Evolutionary conservation across 2,888 invertebrate genomes (phyloP), one percentile per base, ranked within the genome.

Genomic region (Pomacea canaliculata): DNA sequence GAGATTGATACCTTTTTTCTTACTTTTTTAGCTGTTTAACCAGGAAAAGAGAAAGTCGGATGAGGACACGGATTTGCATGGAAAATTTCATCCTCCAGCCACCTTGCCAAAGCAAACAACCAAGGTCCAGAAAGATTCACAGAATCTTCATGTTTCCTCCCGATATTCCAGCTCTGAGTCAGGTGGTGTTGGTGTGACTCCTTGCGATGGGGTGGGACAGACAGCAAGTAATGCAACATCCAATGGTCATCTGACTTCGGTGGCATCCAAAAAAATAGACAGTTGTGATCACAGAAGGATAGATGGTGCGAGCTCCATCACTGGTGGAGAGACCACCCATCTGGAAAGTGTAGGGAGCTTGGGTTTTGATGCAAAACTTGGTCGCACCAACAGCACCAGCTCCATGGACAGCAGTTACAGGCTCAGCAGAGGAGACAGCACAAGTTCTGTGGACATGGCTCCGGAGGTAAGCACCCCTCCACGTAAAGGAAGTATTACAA

Each of bases 401-500:
- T 74, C 74, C 16, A 60, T 69, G 18, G 67, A 62, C 48, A 63
- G 74, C 69, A 49, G 68, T 27, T 49, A 27, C 19, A 10, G 16
- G 8, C 49, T 74, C 27, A 74, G 74, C 62, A 68, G 69, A 37
- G 60, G 74, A n/a, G 69, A 69, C n/a, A 74, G 74, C 51, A 51
- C 27, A 56, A 74, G 74, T 19, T 74, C 74, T 10, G 59, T 67
- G 66, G 74, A 74, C 37, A n/a, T 12, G 10, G 73, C 37, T 10
- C 67, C 60, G n/a, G 69, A 59, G 16, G 37, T 12, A 0, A 23
- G 59, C 27, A 27, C 23, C 46, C 19, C 67, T 48, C 71, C 73
- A 1, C 70, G 80, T 4, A 75, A 73, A n/a, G 70, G 72, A 62
- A 80, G 80, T 70, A 76, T 80, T 46, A 69, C 76, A 19, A 77